Percentiles rank a stretch among this genome's conserved stretches.
phyloP scores from a whole-genome alignment of 2,113 vertebrate genomes.

The Trochalopteron elliotii region DNA sequence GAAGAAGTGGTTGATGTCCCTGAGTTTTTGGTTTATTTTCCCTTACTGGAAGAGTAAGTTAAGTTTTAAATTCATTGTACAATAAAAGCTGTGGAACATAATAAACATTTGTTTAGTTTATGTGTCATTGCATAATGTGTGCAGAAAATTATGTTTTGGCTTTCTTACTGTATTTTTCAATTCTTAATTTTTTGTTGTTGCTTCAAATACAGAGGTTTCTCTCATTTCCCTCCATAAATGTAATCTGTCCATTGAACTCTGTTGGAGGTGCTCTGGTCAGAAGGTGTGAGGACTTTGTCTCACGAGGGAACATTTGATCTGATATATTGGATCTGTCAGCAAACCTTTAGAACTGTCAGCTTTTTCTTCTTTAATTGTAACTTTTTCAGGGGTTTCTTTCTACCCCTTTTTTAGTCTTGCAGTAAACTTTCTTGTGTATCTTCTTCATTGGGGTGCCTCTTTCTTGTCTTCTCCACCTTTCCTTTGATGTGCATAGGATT shows the following conservation, averaged over 20 bases:
- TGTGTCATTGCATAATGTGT: not conserved
- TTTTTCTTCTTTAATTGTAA: not conserved
- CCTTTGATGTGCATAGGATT: not conserved
- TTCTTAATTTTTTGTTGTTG: not conserved
- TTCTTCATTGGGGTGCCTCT: not conserved
- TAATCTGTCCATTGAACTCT: not conserved
- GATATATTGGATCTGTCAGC: not conserved
- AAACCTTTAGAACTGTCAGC: not conserved
- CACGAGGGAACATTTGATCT: fast-evolving
- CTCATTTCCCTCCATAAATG: not conserved
- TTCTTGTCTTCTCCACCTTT: not conserved
- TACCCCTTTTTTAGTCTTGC: not conserved
- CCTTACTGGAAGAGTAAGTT: constrained; percentile 90
- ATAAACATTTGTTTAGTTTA: not conserved
- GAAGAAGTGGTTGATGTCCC: constrained; percentile 95
- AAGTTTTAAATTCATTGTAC: not conserved
- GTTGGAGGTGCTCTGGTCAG: not conserved
- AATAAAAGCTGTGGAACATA: not conserved
- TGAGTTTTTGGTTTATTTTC: constrained; percentile 97
- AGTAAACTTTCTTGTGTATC: not conserved
- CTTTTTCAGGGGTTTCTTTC: not conserved
- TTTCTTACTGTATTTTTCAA: not conserved
- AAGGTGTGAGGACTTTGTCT: not conserved
- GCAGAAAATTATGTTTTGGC: not conserved
- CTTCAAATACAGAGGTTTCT: not conserved